Evolutionary conservation across 2,888 invertebrate species (phyloP).

Genomic region (Hedychridium roseum): DNA sequence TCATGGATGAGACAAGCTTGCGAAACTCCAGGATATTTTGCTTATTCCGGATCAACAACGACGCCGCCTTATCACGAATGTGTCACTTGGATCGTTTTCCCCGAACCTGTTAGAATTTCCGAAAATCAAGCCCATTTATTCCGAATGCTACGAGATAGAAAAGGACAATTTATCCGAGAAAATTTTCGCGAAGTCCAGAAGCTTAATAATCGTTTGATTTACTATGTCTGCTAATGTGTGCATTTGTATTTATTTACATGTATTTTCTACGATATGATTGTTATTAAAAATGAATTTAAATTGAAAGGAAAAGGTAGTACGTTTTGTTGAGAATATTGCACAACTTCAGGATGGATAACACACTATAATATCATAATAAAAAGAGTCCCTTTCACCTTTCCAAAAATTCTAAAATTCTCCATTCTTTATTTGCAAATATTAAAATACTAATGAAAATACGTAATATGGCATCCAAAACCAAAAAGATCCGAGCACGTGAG

Average conservation of each 20-base stretch:
- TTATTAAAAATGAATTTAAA: background rate
- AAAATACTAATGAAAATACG: too few relatives aligned
- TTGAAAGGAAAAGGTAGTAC: too few relatives aligned
- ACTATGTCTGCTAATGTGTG: conserved; percentile 19
- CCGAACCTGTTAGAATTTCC: conserved; percentile 43
- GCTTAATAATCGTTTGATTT: conserved; percentile 25
- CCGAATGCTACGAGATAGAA: conserved; percentile 20
- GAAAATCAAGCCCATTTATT: conserved; percentile 37
- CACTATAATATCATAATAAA: too few relatives aligned
- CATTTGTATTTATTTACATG: background rate
- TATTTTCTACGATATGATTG: background rate
- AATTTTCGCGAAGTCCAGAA: conserved; percentile 31
- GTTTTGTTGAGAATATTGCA: too few relatives aligned
- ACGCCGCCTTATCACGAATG: conserved; percentile 46
- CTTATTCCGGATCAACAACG: conserved; percentile 45
- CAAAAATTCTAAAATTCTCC: too few relatives aligned
- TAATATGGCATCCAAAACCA: too few relatives aligned
- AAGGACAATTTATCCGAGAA: conserved; percentile 17
- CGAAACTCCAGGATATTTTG: conserved; percentile 40
- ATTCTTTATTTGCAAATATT: too few relatives aligned
- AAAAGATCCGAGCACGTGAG: too few relatives aligned
- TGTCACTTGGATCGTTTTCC: conserved; percentile 48
- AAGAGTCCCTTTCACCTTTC: too few relatives aligned
- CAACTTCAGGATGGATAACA: too few relatives aligned
- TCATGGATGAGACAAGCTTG: conserved; percentile 40